Evolutionary conservation across 2,888 invertebrate genomes (phyloP).

Genomic region (Automeris io): DNA sequence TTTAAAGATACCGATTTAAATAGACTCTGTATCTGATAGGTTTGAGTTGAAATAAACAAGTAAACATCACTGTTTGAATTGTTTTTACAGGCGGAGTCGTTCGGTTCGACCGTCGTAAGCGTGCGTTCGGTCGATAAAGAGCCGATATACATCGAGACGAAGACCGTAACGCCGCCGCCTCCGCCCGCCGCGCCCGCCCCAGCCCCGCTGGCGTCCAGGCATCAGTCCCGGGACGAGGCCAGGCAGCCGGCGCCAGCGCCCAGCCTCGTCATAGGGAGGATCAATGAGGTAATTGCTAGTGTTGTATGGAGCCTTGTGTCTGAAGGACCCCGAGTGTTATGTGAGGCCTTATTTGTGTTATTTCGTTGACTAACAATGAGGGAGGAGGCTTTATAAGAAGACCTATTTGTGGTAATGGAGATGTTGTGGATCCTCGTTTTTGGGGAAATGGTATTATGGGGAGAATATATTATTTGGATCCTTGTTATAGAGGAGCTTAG

Average conservation of each 20-base stretch:
- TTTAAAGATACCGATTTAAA: no score
- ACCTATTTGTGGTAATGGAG: no score
- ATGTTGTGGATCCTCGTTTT: no score
- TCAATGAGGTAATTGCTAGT: slow-evolving; percentile 33
- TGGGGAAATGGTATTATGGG: no score
- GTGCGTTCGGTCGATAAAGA: slow-evolving; percentile 37
- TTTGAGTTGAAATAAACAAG: no score
- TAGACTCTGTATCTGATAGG: no score
- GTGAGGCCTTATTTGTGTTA: not conserved
- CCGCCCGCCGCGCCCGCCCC: slow-evolving; percentile 7
- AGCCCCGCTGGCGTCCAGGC: slow-evolving; percentile 12
- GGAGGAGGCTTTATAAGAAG: no score
- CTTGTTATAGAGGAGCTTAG: no score
- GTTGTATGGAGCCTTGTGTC: not conserved
- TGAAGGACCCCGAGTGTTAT: no score
- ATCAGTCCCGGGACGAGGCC: slow-evolving; percentile 10
- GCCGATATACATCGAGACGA: slow-evolving; percentile 34
- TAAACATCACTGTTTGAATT: no score
- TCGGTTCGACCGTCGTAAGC: slow-evolving; percentile 47
- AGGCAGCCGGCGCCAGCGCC: slow-evolving; percentile 6
- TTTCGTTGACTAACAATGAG: no score
- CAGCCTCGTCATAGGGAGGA: slow-evolving; percentile 46
- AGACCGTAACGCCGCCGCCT: slow-evolving; percentile 17
- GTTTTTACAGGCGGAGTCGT: slow-evolving; percentile 34
- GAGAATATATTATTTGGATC: no score